These are phyloP conservation scores for Cephus pygmeus DNA, from an alignment of 2,888 invertebrate species.

Conservation along the genomic window DNA sequence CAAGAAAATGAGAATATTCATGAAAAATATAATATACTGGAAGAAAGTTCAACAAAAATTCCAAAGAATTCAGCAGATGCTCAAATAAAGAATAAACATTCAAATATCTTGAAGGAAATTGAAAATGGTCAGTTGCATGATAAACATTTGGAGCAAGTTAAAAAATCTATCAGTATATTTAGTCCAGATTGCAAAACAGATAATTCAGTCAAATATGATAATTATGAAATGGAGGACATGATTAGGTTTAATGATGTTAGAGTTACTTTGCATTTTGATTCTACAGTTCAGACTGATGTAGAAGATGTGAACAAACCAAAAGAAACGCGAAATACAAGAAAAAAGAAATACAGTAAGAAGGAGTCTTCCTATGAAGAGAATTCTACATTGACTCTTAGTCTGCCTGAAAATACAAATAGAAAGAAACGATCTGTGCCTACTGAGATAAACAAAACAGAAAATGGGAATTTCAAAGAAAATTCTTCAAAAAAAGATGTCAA, in stretches of 20 bases:
- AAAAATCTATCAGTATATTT: neutral
- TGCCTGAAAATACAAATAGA: neutral
- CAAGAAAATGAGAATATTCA: neutral
- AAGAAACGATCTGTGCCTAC: neutral
- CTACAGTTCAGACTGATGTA: neutral
- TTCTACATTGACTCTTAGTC: neutral
- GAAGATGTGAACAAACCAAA: neutral
- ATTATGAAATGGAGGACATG: neutral
- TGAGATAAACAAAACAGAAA: neutral
- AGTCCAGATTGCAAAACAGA: neutral
- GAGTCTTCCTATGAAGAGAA: neutral
- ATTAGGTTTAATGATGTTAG: neutral
- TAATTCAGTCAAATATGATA: neutral
- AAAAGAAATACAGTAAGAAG: neutral
- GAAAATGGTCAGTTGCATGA: neutral
- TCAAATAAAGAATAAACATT: neutral
- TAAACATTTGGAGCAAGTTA: neutral
- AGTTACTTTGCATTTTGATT: neutral
- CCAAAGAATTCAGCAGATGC: neutral
- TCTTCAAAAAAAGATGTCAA: neutral
- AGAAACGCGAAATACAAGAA: neutral
- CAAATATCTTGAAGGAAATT: neutral
- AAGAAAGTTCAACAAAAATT: neutral
- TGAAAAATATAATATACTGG: neutral
- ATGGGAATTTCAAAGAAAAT: neutral